These are phyloP conservation scores for Megathymus violae DNA, from an alignment of 1,140 invertebrate genomes.

Conservation along the genomic window DNA sequence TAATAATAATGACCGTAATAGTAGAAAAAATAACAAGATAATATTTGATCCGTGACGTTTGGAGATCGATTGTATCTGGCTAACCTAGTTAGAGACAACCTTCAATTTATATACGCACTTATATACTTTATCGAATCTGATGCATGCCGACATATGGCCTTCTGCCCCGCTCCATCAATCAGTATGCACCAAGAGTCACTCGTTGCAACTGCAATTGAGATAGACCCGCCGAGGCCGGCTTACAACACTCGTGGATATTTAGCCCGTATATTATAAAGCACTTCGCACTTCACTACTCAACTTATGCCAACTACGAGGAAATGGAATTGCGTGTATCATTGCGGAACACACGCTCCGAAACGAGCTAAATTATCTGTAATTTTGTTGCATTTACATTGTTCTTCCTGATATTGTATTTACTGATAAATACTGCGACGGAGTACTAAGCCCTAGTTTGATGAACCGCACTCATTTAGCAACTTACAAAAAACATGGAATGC, in stretches of 20 bases:
- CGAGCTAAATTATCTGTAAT: background rate
- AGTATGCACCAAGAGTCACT: slow-evolving; percentile 19
- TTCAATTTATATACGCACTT: no score
- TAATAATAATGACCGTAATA: no score
- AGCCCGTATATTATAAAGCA: slow-evolving; percentile 9
- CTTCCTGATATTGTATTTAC: no score
- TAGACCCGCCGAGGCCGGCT: slow-evolving; percentile 15
- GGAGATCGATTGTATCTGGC: no score
- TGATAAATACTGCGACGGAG: no score
- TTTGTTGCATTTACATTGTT: background rate
- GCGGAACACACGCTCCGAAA: background rate
- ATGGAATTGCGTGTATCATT: background rate
- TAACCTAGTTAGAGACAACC: no score
- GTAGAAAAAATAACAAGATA: no score
- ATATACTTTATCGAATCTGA: background rate
- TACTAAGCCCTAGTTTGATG: no score
- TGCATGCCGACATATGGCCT: slow-evolving; percentile 1
- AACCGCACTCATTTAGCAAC: no score
- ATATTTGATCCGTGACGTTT: no score
- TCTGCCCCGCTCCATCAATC: slow-evolving; percentile 10
- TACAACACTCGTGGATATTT: slow-evolving; percentile 16
- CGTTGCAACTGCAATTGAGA: slow-evolving; percentile 19
- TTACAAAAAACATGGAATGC: slow-evolving; percentile 6
- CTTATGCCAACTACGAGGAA: background rate
- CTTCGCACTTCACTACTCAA: slow-evolving; percentile 3